These are phyloP conservation scores for Zophobas morio DNA, from an alignment of 1,140 invertebrate species.

Conservation along the genomic window DNA sequence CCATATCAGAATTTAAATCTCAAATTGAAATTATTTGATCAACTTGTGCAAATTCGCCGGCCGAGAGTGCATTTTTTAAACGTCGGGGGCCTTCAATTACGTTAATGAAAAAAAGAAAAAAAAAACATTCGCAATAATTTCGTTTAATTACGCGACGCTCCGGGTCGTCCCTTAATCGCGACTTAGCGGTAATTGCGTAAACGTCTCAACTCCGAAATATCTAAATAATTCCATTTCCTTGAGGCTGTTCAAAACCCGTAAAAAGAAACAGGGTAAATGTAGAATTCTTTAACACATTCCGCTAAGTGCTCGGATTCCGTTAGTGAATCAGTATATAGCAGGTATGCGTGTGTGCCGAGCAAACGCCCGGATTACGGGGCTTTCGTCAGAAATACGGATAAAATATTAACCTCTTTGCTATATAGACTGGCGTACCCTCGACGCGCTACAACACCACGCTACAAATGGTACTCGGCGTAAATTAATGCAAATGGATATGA, in stretches of 20 bases:
- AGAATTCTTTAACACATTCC: slow-evolving; percentile 43
- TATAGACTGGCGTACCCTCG: slow-evolving; percentile 16
- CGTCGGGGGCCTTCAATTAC: neutral
- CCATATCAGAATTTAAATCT: slow-evolving; percentile 27
- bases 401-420: slow-evolving; percentile 35
- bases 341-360: slow-evolving; percentile 38
- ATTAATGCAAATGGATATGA: slow-evolving; percentile 42
- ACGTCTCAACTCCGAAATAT: slow-evolving; percentile 23
- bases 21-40: slow-evolving; percentile 14
- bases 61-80: neutral
- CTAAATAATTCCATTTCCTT: slow-evolving; percentile 33
- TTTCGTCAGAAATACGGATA: slow-evolving; percentile 37
- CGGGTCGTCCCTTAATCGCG: slow-evolving; percentile 11
- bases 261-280: slow-evolving; percentile 33
- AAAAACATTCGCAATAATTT: slow-evolving; percentile 5
- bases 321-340: slow-evolving; percentile 36
- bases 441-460: slow-evolving; percentile 4
- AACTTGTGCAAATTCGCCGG: neutral
- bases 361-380: slow-evolving; percentile 33
- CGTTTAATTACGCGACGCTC: slow-evolving; percentile 13
- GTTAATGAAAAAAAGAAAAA: slow-evolving; percentile 1
- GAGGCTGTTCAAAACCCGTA: slow-evolving; percentile 30
- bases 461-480: slow-evolving; percentile 29
- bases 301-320: slow-evolving; percentile 40
- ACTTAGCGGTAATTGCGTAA: slow-evolving; percentile 32